Conservation (phyloP, 2,113 vertebrate species). For the Pelecanoides urinatrix region DNA sequence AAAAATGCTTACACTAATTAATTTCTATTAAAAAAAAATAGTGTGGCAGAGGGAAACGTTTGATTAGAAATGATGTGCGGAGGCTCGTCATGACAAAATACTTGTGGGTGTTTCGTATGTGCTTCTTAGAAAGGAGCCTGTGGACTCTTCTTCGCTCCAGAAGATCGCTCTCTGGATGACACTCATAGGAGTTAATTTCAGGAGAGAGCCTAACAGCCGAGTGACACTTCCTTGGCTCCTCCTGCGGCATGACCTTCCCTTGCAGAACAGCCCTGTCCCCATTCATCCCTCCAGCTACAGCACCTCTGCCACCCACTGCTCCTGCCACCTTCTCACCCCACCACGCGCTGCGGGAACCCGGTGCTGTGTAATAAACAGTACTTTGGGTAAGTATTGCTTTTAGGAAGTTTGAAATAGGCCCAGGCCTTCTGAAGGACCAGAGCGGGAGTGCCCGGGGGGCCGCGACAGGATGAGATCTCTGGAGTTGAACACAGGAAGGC, state of each 20-base stretch:
- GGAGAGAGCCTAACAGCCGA: neutral
- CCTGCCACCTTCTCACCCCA: neutral
- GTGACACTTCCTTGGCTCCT: neutral
- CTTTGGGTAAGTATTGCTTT: fast-evolving
- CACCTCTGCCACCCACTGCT: neutral
- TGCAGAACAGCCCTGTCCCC: neutral
- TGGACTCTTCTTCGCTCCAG: too few relatives aligned
- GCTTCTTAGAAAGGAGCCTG: neutral
- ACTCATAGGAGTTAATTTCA: neutral
- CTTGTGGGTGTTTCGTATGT: fast-evolving
- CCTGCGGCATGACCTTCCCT: neutral
- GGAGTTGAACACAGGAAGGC: neutral
- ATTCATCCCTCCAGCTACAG: too few relatives aligned
- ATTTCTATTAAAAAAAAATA: neutral
- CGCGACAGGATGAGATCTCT: too few relatives aligned
- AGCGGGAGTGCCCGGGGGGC: neutral
- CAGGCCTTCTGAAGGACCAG: neutral
- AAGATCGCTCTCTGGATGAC: neutral
- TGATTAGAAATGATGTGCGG: neutral
- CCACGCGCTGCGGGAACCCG: fast-evolving
- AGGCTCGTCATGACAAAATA: neutral
- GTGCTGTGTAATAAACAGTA: fast-evolving
- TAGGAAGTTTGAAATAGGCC: neutral
- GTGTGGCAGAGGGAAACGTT: neutral
- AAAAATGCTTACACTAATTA: neutral